phyloP scores from a whole-genome alignment of 2,797 vertebrate species.

The Prionace glauca region DNA sequence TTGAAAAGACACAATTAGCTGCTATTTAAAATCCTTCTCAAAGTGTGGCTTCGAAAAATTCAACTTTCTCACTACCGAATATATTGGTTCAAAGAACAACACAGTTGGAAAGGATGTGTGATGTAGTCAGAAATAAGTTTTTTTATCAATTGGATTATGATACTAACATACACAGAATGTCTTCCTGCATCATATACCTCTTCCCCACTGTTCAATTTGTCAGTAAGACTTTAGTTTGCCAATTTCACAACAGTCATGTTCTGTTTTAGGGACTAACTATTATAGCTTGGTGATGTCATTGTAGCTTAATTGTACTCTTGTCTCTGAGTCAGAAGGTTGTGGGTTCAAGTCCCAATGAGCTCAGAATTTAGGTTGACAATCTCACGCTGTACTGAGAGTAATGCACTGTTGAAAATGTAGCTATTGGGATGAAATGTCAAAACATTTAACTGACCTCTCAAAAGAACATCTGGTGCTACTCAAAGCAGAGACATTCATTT shows the following conservation, averaged over 20 bases:
- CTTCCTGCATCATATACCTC: neutral
- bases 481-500: neutral
- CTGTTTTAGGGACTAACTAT: neutral
- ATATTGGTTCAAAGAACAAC: neutral
- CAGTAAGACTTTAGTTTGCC: neutral
- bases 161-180: neutral
- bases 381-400: neutral
- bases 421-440: neutral
- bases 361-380: neutral
- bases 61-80: neutral
- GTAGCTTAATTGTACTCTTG: no score
- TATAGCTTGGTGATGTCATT: neutral
- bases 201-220: neutral
- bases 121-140: no score
- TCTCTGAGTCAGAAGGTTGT: neutral
- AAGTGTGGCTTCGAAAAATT: neutral
- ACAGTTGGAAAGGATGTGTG: neutral
- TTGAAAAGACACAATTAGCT: neutral
- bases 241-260: neutral
- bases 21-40: neutral
- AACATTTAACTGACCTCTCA: neutral
- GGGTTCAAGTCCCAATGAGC: neutral
- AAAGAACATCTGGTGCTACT: neutral
- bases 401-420: neutral
- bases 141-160: constrained; percentile 9